These are phyloP conservation scores for Brenthis hecate DNA, from an alignment of 2,888 invertebrate species.

Conservation along the genomic window DNA sequence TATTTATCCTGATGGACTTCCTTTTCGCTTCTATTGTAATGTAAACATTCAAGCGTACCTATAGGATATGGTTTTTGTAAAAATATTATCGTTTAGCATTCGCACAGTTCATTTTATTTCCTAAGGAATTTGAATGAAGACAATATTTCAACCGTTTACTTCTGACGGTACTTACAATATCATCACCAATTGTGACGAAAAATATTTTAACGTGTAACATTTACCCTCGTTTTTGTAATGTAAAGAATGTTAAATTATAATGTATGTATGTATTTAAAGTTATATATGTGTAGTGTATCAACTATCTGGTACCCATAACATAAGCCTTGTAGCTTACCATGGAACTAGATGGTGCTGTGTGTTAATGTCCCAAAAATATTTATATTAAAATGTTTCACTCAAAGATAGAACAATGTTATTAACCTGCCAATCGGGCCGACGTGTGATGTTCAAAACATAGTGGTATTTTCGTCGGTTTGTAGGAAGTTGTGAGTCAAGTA, in stretches of 20 bases:
- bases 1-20: constrained; percentile 5
- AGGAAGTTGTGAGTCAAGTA: background rate
- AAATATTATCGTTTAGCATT: background rate
- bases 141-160: no score
- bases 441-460: constrained; percentile 8
- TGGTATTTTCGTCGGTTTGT: constrained; percentile 4
- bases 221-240: background rate
- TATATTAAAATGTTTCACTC: background rate
- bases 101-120: background rate
- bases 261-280: no score
- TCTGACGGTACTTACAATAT: no score
- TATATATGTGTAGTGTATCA: no score
- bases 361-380: no score
- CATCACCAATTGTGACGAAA: background rate
- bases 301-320: no score
- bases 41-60: constrained; percentile 9
- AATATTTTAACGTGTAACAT: background rate
- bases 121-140: no score
- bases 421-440: background rate
- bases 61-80: constrained; percentile 2
- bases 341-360: no score
- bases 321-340: no score
- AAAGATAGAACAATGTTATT: constrained; percentile 1
- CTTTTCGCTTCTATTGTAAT: constrained; percentile 9
- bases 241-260: background rate